Evolutionary conservation across 2,888 invertebrate species (phyloP).

Genomic region (Drosophila lutescens): DNA sequence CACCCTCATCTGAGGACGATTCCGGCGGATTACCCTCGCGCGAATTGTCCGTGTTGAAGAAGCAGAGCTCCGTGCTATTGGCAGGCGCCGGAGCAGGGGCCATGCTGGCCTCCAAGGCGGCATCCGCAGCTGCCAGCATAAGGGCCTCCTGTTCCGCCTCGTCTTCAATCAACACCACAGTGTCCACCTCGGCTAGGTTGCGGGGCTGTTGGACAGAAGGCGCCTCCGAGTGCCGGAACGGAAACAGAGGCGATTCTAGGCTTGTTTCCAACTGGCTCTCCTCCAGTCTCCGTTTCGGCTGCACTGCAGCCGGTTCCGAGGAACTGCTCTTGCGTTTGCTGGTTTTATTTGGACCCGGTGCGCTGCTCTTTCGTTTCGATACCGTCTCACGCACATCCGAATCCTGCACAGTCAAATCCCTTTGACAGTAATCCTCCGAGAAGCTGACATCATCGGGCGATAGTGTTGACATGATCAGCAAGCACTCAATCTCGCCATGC

Average conservation of each 20-base stretch:
- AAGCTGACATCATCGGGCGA: slow-evolving; percentile 82
- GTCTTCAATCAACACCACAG: slow-evolving; percentile 44
- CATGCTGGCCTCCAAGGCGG: slow-evolving; percentile 50
- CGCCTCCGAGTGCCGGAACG: slow-evolving; percentile 54
- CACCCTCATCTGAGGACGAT: slow-evolving; percentile 31
- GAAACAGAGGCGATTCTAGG: slow-evolving; percentile 51
- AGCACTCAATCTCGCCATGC: slow-evolving; percentile 90
- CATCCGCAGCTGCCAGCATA: slow-evolving; percentile 60
- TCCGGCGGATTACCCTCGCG: slow-evolving; percentile 10
- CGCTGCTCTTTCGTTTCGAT: slow-evolving; percentile 63
- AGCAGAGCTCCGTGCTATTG: slow-evolving; percentile 56
- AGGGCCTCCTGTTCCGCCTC: slow-evolving; percentile 59
- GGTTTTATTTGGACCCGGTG: slow-evolving; percentile 29
- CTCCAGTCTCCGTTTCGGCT: slow-evolving; percentile 50
- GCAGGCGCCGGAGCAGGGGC: slow-evolving; percentile 34
- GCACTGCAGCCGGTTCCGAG: slow-evolving; percentile 29
- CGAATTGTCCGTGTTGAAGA: slow-evolving; percentile 56
- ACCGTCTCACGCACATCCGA: neutral
- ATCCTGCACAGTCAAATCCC: slow-evolving; percentile 56
- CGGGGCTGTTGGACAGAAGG: slow-evolving; percentile 64
- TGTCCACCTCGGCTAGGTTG: slow-evolving; percentile 54
- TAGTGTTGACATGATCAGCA: slow-evolving; percentile 90
- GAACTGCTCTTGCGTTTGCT: slow-evolving; percentile 29
- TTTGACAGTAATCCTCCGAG: slow-evolving; percentile 69
- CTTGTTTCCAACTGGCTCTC: slow-evolving; percentile 60